These are phyloP conservation scores for Ferrisia virgata DNA, from an alignment of 2,888 invertebrate species.

Conservation along the genomic window DNA sequence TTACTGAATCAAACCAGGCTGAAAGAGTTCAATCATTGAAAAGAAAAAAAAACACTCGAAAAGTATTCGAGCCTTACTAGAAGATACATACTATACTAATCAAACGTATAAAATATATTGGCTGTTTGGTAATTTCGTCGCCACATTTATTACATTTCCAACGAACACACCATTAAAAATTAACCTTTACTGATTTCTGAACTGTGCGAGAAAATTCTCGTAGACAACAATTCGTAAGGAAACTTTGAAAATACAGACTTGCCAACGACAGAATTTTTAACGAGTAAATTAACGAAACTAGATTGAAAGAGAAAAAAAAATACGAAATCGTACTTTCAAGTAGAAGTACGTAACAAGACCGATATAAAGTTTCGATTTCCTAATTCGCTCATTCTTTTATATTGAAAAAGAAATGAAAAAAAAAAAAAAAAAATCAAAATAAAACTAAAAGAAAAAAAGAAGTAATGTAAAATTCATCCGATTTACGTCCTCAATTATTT, in stretches of 20 bases:
- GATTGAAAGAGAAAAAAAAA: background rate
- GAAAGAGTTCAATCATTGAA: background rate
- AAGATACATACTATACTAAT: background rate
- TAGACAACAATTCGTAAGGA: background rate
- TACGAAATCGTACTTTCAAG: background rate
- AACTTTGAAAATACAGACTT: background rate
- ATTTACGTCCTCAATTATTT: constrained; percentile 20
- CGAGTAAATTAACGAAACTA: background rate
- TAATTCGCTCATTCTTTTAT: background rate
- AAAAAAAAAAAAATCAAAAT: too few relatives aligned
- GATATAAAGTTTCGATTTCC: background rate
- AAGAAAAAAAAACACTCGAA: background rate
- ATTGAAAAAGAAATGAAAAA: too few relatives aligned
- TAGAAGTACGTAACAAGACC: background rate
- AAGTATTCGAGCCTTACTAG: background rate
- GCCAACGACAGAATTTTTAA: background rate
- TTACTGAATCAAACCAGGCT: background rate
- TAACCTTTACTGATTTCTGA: background rate
- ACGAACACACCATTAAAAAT: background rate
- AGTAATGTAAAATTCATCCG: background rate
- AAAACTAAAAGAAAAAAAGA: background rate
- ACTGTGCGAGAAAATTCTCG: background rate
- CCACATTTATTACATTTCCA: background rate
- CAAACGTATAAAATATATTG: background rate
- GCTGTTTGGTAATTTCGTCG: background rate